Base-by-base conservation (phyloP, 2,797 vertebrate genomes). In the Danio kyathit region DNA sequence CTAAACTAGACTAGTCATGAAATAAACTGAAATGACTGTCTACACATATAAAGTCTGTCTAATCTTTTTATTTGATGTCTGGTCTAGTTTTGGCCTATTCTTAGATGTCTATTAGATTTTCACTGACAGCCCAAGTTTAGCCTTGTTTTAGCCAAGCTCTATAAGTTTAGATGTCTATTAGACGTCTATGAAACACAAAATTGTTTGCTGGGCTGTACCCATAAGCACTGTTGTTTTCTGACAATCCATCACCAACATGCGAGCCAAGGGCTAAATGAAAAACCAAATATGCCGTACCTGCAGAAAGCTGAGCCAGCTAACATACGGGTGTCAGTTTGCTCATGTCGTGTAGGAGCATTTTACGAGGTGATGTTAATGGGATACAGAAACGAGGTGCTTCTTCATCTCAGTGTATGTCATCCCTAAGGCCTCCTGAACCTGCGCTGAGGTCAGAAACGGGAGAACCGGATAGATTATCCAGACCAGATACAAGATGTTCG, bases 361-460 rank as follows among this genome's bases (percentile, higher is more conserved):
- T 84, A 84, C 21, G 74, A 81, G 79, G 79, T 77, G 83, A 81
- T 81, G 83, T 76, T 74, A 84, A 84, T 81, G 70, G 74, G 83
- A 84, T 84, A 70, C 69, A 64, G 73, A 76, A 67, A 70, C 38
- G 5, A 57, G 73, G 43, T 69, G 64, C 60, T 54, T 40, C 66
- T 79, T 71, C 65, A 78, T 78, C 57, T 51, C 65, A 3, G 56
- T 60, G 65, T 52, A 40, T 64, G 77, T 72, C 77, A 79, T 72
- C 57, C 41, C 21, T 74, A 29, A 44, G 52, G 81, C 75, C 69
- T 74, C 52, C 61, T 79, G 81, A 83, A 83, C 81, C 70, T 67
- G 44, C 5, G 11, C 44, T 44, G 69, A 52, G 81, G 81, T 83
- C 76, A 79, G 81, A 74, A 74, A 83, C 76, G 43, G 69, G 76